Evolutionary conservation across 2,888 invertebrate genomes (phyloP), one percentile per base, ranked within the genome.

Genomic region (Ligdia adustata): DNA sequence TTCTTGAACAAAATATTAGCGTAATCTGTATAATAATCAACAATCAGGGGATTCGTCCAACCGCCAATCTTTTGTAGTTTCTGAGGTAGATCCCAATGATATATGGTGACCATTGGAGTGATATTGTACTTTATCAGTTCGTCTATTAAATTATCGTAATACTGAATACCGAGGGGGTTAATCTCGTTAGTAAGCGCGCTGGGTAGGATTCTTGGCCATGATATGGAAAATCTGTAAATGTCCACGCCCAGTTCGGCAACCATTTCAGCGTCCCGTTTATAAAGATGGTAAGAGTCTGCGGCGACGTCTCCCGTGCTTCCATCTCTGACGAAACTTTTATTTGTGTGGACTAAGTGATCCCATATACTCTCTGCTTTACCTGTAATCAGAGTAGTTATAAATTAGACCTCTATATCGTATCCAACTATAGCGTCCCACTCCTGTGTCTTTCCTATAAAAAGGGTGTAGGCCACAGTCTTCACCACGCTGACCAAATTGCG

Each of bases 171-270:
- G 1, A 91, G 89, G 26, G 90, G 82, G 70, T 95, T 97, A 11
- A 95, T 83, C 11, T 91, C 70, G 63, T 93, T 92, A 6, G 91
- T 89, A 43, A 92, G 88, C 5, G 95, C 96, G 6, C 90, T 92
- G 0, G 96, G 95, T 55, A 96, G 79, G 32, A 97, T 89, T 35
- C 96, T 85, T 0, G 94, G 80, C 96, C 96, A 97, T 0, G 95
- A 92, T 59, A 95, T 90, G 0, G 94, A 95, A 74, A 95, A 95
- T 27, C 95, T 90, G 74, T 95, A 95, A 50, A 93, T 91, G 57
- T 93, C 82, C 0, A 93, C 93, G 6, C 93, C 92, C 2, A 94
- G 75, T 53, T 93, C 91, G 33, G 85, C 88, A 1, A 94, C 76
- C 89, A 94, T 91, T 74, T 92, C 86, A 0, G 92, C 92, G 68